Base-by-base conservation (phyloP, 1,140 invertebrate species). In the Drosophila bifasciata region DNA sequence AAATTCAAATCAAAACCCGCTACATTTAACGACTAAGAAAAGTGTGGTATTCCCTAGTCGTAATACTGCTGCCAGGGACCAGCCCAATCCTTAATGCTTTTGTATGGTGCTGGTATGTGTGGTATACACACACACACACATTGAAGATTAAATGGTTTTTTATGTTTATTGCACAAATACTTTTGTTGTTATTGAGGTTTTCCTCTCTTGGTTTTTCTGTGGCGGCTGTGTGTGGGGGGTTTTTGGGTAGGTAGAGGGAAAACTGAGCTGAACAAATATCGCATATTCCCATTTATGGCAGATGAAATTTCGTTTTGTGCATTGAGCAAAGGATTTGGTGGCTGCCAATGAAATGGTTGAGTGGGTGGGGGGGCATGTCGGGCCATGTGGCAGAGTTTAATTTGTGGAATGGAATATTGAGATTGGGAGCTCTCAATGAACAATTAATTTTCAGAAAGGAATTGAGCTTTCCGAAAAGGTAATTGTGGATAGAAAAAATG, bases 141-240 rank as follows among this genome's bases (percentile, higher is more conserved):
- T 56, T 72, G 61, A 32, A 69, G 80, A 84, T 84, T 85, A 85
- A 85, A 84, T 84, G 80, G 76, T 72, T 85, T 85, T 69, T 80
- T 76, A 85, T 85, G 81, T 72, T 76, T 80, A 84, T 79, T 79
- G 77, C 75, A 60, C 70, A 84, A 84, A 83, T 79, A 79, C 56
- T 70, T 59, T 75, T 70, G 36, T 48, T 73, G 51, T 72, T 74
- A 49, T 52, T 64, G 68, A 25, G 57, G 32, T 39, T 72, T 53
- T 53, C 45, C 40, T 64, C 40, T 64, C 3, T 16, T 23, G 36
- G 2, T 39, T 19, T 21, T 28, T 15, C 16, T 53, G 60, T 39
- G 45, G 28, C 36, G 52, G n/a, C n/a, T 48, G 25, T 8, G 8
- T 1, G 7, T 0, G 25, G 8, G 0, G 32, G n/a, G n/a, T n/a